phyloP scores from a whole-genome alignment of 2,888 invertebrate species.

The Tipula confusa region DNA sequence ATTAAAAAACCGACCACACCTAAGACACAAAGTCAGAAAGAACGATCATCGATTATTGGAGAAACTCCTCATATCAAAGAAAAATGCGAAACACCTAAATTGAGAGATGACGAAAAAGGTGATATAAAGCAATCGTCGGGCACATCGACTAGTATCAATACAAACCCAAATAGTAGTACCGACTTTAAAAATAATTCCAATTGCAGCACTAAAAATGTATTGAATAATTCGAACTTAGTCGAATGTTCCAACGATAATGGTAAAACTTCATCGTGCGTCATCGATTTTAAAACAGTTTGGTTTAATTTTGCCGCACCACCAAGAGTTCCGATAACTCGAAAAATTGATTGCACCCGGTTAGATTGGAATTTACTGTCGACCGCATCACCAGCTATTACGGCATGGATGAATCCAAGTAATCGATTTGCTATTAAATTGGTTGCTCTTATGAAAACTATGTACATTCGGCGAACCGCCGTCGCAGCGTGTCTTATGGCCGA shows the following conservation, averaged over 20 bases:
- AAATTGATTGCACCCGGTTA: slow-evolving; percentile 88
- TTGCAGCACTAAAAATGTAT: not conserved
- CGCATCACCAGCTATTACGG: slow-evolving; percentile 93
- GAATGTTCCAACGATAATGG: slow-evolving; percentile 58
- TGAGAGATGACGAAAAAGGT: not conserved
- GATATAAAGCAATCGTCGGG: not conserved
- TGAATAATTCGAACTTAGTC: not conserved
- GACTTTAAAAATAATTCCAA: not conserved
- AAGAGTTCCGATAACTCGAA: slow-evolving; percentile 85
- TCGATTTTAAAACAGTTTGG: slow-evolving; percentile 89
- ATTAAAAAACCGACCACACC: slow-evolving; percentile 56
- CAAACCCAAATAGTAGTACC: not conserved
- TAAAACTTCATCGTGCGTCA: slow-evolving; percentile 78
- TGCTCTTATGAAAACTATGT: slow-evolving; percentile 73
- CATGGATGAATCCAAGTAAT: slow-evolving; percentile 96
- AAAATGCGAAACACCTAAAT: slow-evolving; percentile 4
- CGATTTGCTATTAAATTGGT: slow-evolving; percentile 80
- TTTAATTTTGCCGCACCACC: slow-evolving; percentile 98
- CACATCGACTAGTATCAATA: not conserved
- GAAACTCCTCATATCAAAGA: not conserved
- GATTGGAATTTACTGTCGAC: slow-evolving; percentile 97
- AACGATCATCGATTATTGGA: slow-evolving; percentile 45
- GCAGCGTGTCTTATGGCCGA: slow-evolving; percentile 95
- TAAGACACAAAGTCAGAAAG: slow-evolving; percentile 57
- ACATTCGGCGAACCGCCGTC: slow-evolving; percentile 75